A percentile compares a stretch with the other conserved stretches of the same genome.
phyloP scores from a whole-genome alignment of 1,140 invertebrate genomes.

The Caerostris darwini region DNA sequence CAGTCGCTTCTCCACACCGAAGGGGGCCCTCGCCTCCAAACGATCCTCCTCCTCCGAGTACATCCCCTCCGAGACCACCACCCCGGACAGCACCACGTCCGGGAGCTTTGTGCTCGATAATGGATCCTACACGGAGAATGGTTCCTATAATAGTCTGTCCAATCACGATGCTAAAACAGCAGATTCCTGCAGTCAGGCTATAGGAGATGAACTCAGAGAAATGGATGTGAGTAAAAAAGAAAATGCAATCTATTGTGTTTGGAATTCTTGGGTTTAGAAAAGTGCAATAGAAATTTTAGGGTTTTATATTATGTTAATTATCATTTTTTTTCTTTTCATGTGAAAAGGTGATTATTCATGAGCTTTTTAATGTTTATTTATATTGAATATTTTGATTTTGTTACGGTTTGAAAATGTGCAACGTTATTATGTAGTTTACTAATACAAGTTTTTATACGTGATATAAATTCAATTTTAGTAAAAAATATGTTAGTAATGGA shows the following conservation, averaged over 20 bases:
- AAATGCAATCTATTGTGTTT: too few relatives aligned
- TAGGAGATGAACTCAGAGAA: background rate
- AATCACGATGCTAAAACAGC: conserved; percentile 20
- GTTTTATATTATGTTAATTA: background rate
- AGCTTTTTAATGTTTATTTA: too few relatives aligned
- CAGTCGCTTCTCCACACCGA: background rate
- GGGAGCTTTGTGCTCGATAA: conserved; percentile 80
- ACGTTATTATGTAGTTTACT: too few relatives aligned
- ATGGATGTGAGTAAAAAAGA: background rate
- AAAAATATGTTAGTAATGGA: too few relatives aligned
- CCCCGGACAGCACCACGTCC: conserved; percentile 81
- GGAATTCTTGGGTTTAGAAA: too few relatives aligned
- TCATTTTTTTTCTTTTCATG: too few relatives aligned
- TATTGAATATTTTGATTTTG: too few relatives aligned
- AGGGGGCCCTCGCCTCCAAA: conserved; percentile 1
- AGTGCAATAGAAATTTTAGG: too few relatives aligned
- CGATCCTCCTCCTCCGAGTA: conserved; percentile 77
- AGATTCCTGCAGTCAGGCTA: background rate
- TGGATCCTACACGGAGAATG: conserved; percentile 66
- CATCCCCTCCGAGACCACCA: conserved; percentile 78
- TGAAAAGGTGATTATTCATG: too few relatives aligned
- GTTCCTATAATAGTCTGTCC: conserved; percentile 66
- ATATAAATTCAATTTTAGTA: too few relatives aligned
- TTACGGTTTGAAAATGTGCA: too few relatives aligned
- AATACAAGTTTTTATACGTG: too few relatives aligned